Evolutionary conservation across 64 coral and sea anemone species (phyloP).

Genomic region (Trachythela sp.): DNA sequence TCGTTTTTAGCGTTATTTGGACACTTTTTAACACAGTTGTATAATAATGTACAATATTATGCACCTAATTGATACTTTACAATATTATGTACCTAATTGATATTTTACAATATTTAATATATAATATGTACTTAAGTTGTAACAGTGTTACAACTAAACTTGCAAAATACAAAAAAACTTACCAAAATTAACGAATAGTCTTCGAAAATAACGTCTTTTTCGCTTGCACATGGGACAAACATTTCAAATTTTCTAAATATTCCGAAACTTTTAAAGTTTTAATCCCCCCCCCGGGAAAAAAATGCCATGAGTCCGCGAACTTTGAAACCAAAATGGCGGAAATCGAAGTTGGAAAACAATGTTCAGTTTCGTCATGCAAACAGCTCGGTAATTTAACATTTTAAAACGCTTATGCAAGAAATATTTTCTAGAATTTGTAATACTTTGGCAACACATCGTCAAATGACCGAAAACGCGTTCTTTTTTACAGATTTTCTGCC

Average conservation of each 20-base stretch:
- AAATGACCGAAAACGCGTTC: not conserved
- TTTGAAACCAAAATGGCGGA: conserved; percentile 75
- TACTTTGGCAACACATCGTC: not conserved
- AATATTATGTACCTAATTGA: too few species aligned
- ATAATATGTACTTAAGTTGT: too few species aligned
- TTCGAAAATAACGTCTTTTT: not conserved
- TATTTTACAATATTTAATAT: too few species aligned
- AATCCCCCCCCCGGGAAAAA: not conserved
- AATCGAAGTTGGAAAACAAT: conserved; percentile 68
- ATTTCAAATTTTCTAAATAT: not conserved
- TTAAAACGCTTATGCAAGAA: not conserved
- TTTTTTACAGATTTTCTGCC: conserved; percentile 80
- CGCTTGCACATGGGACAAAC: not conserved
- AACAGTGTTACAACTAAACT: too few species aligned
- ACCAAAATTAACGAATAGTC: not conserved
- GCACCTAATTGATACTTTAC: too few species aligned
- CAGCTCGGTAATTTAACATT: conserved; percentile 58
- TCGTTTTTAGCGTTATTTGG: too few species aligned
- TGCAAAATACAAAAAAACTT: too few species aligned
- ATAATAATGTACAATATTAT: too few species aligned
- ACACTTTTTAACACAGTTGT: too few species aligned
- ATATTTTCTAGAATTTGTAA: not conserved
- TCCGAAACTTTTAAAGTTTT: too few species aligned
- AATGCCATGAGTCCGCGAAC: not conserved
- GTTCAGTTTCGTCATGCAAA: conserved; percentile 63